These are phyloP conservation scores for Megalops cyprinoides DNA, from an alignment of 2,797 vertebrate genomes.

Conservation along the genomic window DNA sequence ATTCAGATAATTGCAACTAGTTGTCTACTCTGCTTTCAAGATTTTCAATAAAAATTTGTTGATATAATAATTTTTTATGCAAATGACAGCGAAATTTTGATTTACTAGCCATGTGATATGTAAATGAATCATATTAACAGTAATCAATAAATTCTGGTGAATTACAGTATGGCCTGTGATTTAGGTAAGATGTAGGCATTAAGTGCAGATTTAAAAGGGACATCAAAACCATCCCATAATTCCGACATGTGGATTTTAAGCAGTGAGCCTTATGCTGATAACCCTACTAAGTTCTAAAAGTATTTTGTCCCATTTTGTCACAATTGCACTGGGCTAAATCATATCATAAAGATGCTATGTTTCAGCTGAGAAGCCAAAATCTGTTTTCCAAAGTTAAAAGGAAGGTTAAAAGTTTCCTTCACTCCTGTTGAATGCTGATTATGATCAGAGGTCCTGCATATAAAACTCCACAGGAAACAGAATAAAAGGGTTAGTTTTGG, in stretches of 20 bases:
- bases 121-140: too few relatives aligned
- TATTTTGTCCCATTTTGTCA: neutral
- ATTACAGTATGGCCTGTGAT: neutral
- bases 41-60: too few relatives aligned
- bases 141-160: too few relatives aligned
- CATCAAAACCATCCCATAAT: too few relatives aligned
- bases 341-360: neutral
- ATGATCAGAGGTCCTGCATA: neutral
- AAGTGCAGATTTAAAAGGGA: too few relatives aligned
- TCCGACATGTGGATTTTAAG: too few relatives aligned
- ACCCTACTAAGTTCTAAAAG: neutral
- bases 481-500: neutral
- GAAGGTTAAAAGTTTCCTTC: neutral
- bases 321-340: neutral
- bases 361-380: neutral
- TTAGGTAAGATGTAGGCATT: neutral
- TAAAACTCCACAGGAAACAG: neutral
- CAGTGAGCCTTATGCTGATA: too few relatives aligned
- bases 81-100: too few relatives aligned
- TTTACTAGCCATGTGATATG: too few relatives aligned
- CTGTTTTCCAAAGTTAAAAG: neutral
- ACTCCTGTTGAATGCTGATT: neutral
- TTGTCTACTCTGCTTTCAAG: neutral
- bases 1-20: neutral
- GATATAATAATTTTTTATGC: too few relatives aligned